Conservation (phyloP, 2,888 invertebrate species). For the Drosophila merina region DNA sequence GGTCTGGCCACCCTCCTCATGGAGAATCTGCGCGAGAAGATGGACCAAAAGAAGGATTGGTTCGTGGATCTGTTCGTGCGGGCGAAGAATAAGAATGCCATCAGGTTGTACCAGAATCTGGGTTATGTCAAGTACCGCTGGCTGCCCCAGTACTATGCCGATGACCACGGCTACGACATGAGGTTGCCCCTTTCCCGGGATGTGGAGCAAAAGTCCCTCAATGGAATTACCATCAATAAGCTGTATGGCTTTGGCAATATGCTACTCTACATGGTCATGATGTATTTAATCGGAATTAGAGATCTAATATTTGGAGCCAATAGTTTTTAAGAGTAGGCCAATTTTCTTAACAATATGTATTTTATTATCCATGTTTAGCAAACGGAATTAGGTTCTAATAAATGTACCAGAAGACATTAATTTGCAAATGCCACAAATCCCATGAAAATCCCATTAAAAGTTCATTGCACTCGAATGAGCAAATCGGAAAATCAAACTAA, state of each 20-base stretch:
- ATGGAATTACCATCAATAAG: neutral
- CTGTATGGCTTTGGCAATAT: neutral
- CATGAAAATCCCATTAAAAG: constrained; percentile 52
- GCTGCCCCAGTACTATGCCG: constrained; percentile 27
- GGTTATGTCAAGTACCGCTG: constrained; percentile 42
- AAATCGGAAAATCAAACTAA: constrained; percentile 16
- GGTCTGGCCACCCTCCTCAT: constrained; percentile 43
- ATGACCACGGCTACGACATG: constrained; percentile 60
- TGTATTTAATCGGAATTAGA: neutral
- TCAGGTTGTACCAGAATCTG: constrained; percentile 45
- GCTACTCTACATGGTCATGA: constrained; percentile 11
- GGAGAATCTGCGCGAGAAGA: constrained; percentile 13
- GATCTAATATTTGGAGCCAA: neutral
- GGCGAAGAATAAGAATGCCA: constrained; percentile 34
- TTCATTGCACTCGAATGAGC: constrained; percentile 64
- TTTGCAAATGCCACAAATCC: constrained; percentile 2
- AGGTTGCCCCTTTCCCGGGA: constrained; percentile 46
- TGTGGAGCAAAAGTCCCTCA: constrained; percentile 14
- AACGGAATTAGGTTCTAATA: neutral
- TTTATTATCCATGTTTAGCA: neutral
- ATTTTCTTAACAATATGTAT: neutral
- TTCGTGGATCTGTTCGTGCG: constrained; percentile 59
- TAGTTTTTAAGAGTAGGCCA: neutral
- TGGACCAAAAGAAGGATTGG: constrained; percentile 28
- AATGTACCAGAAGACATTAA: neutral